Conservation (phyloP, 1,140 invertebrate genomes). For the Polypedilum pembai region DNA sequence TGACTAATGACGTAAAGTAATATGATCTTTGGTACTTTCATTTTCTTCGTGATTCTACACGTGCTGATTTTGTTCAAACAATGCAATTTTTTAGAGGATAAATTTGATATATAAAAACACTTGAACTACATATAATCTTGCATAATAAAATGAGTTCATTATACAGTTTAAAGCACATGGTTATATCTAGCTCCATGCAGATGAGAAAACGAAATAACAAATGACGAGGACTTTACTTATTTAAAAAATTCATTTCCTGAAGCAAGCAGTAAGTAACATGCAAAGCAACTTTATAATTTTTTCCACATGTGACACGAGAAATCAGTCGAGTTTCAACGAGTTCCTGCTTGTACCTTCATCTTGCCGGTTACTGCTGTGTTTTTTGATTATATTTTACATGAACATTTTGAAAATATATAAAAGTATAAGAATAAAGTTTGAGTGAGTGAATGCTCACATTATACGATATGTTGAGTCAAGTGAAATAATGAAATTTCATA, state of each 20-base stretch:
- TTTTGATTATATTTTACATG: not conserved
- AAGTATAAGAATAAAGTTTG: not conserved
- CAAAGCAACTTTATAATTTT: slow-evolving; percentile 3
- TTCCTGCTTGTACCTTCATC: slow-evolving; percentile 15
- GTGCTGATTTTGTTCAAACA: too few relatives aligned
- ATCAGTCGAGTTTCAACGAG: not conserved
- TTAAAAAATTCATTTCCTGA: slow-evolving; percentile 10
- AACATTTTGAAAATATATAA: not conserved
- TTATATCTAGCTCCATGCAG: not conserved
- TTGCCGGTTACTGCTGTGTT: not conserved
- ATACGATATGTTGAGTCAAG: not conserved
- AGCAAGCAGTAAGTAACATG: not conserved
- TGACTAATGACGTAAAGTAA: too few relatives aligned
- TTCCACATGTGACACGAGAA: not conserved
- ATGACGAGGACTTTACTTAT: slow-evolving; percentile 8
- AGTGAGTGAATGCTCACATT: slow-evolving; percentile 10
- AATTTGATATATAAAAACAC: too few relatives aligned
- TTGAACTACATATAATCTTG: too few relatives aligned
- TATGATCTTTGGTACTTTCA: too few relatives aligned
- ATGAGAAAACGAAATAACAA: not conserved
- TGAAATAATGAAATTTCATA: slow-evolving; percentile 14
- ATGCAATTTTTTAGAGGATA: too few relatives aligned
- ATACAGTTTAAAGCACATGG: not conserved
- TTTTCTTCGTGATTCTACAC: too few relatives aligned
- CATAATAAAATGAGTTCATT: not conserved